Percentiles rank a stretch among this genome's conserved stretches.
Conservation (phyloP, 2,888 invertebrate species). For the Anaspis maculata region DNA sequence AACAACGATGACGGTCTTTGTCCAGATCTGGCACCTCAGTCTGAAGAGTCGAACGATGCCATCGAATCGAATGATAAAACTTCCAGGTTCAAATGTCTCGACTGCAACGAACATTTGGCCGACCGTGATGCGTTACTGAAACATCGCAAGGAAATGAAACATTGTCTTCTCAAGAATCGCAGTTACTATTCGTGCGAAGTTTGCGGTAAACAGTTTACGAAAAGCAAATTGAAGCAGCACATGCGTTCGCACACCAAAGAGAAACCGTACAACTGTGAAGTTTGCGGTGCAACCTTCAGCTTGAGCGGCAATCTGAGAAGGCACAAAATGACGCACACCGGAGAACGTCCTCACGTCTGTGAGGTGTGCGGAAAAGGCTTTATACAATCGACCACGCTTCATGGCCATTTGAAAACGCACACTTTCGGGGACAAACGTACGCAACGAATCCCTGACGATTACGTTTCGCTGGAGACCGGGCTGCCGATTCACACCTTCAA, state of each 20-base stretch:
- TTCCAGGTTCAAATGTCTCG: neutral
- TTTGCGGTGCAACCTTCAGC: conserved; percentile 18
- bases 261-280: conserved; percentile 18
- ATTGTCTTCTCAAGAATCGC: conserved; percentile 8
- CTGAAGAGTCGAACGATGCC: neutral
- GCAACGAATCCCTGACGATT: conserved; percentile 8
- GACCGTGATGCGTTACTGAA: neutral
- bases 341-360: conserved; percentile 16
- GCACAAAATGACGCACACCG: conserved; percentile 21
- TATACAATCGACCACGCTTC: conserved; percentile 12
- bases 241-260: conserved; percentile 18
- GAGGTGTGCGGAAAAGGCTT: conserved; percentile 11
- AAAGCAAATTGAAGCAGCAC: conserved; percentile 16
- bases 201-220: conserved; percentile 16
- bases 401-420: conserved; percentile 9
- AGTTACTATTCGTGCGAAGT: conserved; percentile 10
- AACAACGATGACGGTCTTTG: conserved; percentile 1
- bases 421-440: neutral
- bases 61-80: neutral
- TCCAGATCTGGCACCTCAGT: conserved; percentile 5
- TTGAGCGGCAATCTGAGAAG: conserved; percentile 20
- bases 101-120: neutral
- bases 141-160: conserved; percentile 9
- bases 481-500: conserved; percentile 8
- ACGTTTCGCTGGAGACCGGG: conserved; percentile 8